A percentile compares a stretch with the other conserved stretches of the same genome.
Conservation (phyloP, 2,797 vertebrate genomes). For the Otolemur crassicaudatus region DNA sequence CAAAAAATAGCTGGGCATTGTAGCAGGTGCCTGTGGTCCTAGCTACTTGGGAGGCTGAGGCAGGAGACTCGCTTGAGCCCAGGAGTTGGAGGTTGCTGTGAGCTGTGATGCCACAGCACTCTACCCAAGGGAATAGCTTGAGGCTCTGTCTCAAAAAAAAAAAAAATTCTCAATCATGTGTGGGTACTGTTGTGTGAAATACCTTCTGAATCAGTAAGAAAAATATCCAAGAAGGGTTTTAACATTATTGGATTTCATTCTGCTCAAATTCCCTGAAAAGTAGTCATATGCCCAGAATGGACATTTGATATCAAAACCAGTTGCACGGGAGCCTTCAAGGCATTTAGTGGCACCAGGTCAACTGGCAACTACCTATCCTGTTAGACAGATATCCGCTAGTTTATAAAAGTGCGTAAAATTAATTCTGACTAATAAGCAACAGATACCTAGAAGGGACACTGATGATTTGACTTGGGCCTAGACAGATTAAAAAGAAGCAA, state of each 20-base stretch:
- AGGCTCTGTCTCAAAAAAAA: too few species aligned
- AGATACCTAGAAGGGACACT: not conserved
- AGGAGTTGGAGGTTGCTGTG: too few species aligned
- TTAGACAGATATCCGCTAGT: not conserved
- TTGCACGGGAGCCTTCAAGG: not conserved
- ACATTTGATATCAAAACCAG: not conserved
- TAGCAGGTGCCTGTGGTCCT: too few species aligned
- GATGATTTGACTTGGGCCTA: not conserved
- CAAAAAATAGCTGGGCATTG: too few species aligned
- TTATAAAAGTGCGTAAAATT: not conserved
- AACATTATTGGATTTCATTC: not conserved
- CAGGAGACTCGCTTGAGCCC: too few species aligned
- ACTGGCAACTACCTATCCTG: not conserved
- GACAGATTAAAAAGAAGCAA: slow-evolving; percentile 3
- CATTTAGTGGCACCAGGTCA: not conserved
- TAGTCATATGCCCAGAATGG: not conserved
- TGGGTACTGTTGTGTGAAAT: not conserved
- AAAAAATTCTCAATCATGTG: not conserved
- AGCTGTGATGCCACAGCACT: too few species aligned
- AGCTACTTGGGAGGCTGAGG: too few species aligned
- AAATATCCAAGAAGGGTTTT: not conserved
- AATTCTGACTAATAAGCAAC: not conserved
- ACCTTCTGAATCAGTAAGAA: slow-evolving; percentile 1
- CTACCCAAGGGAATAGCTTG: too few species aligned
- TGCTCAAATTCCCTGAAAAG: not conserved